These are phyloP conservation scores for Anthopleura xanthogrammica DNA, from an alignment of 92 coral and sea anemone species.

Conservation along the genomic window DNA sequence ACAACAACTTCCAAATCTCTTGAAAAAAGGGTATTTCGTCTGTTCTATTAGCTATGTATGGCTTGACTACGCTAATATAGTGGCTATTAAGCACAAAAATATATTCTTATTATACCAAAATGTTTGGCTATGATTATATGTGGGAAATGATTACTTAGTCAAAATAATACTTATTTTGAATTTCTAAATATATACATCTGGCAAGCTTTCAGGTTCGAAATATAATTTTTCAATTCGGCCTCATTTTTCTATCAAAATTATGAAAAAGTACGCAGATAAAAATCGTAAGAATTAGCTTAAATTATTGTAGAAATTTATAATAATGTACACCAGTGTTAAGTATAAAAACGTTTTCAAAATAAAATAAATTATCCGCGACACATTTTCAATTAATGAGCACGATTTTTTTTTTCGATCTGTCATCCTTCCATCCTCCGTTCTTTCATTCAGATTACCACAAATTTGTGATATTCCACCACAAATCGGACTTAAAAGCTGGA, in stretches of 20 bases:
- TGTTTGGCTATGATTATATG: not conserved
- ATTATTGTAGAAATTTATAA: not conserved
- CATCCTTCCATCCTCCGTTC: not conserved
- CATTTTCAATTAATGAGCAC: not conserved
- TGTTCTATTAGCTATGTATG: not conserved
- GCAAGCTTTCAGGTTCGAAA: not conserved
- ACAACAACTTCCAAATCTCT: not conserved
- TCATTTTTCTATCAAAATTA: not conserved
- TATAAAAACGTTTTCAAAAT: conserved; percentile 2
- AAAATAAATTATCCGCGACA: not conserved
- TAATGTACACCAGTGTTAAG: not conserved
- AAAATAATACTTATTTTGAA: conserved; percentile 3
- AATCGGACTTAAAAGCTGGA: not conserved
- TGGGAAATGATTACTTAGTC: not conserved
- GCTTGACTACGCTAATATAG: not conserved
- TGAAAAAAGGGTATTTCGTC: not conserved
- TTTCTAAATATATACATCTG: not conserved
- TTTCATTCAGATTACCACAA: not conserved
- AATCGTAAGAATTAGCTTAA: not conserved
- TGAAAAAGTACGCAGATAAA: not conserved
- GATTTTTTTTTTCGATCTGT: not conserved
- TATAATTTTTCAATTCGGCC: not conserved
- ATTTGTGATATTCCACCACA: not conserved
- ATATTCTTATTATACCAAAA: not conserved
- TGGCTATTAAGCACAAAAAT: not conserved